Evolutionary conservation across 2,113 vertebrate species (phyloP), one percentile per base, ranked within the genome.

Genomic region (Centrocercus urophasianus): DNA sequence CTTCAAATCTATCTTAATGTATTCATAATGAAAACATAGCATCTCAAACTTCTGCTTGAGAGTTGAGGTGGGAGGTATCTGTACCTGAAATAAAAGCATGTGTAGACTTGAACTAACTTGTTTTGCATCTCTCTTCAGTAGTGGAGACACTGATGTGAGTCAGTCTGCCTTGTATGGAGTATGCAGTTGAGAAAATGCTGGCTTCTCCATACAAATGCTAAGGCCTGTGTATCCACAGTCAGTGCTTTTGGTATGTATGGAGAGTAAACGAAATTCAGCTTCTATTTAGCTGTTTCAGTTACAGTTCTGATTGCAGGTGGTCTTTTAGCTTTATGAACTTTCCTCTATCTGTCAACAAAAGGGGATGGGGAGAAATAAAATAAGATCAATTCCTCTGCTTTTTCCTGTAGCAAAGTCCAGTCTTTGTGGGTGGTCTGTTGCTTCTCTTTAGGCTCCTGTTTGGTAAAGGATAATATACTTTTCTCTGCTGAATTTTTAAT

Each of bases 161-260:
- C 34, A 56, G 17, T 32, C 24, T 36, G 24, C 61, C 42, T 69
- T 42, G 7, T 25, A 25, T 42, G n/a, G 30, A 40, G 25, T 6
- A 24, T 0, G 2, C 42, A 67, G 65, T 0, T 54, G 48, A 40
- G 28, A 32, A 3, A 24, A 27, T 36, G 30, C 16, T 43, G 36
- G 24, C 38, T 24, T 93, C 34, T 73, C 32, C 28, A 1, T 20
- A 8, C 9, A 19, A 69, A 10, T 34, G 43, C 47, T 83, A 17
- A 18, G 25, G n/a, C 10, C 25, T 0, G 0, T 27, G n/a, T 61
- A 66, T 34, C 30, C 15, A 3, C 2, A 1, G 17, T 60, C 42
- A 2, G 50, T 83, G 28, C 24, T 59, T 8, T 83, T 76, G 22
- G 40, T 84, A 11, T 48, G 2, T 43, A 5, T 54, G 57, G 69